A percentile compares a stretch with the other conserved stretches of the same genome.
These are phyloP conservation scores for Chamaea fasciata DNA, from an alignment of 2,113 vertebrate genomes.

Conservation along the genomic window DNA sequence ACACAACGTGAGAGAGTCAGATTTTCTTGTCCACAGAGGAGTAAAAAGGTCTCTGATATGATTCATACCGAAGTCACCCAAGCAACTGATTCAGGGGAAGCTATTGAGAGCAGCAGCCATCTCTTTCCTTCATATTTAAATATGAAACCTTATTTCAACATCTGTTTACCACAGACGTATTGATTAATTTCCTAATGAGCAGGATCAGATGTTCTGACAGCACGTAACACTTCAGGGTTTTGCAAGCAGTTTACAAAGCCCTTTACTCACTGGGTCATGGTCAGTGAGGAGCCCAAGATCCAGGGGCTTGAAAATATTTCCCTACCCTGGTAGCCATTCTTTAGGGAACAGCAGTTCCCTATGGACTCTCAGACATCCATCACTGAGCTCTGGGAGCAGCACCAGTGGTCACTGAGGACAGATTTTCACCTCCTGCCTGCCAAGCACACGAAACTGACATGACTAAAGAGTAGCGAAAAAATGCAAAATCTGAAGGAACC, in stretches of 20 bases:
- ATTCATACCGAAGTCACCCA: not conserved
- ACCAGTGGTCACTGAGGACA: not conserved
- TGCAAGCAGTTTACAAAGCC: not conserved
- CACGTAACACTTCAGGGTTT: fast-evolving
- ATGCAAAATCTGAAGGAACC: slow-evolving; percentile 18
- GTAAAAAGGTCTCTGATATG: not conserved
- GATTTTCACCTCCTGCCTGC: not conserved
- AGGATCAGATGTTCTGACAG: not conserved
- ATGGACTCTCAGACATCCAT: not conserved
- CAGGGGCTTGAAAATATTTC: not conserved
- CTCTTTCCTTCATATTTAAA: not conserved
- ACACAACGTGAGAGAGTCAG: not conserved
- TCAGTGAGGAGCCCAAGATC: not conserved
- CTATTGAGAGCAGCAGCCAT: not conserved
- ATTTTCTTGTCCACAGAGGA: not conserved
- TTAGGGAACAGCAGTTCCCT: not conserved
- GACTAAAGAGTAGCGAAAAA: not conserved
- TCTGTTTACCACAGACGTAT: not conserved
- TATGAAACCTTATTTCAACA: not conserved
- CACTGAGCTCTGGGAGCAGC: not conserved
- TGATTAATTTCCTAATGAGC: not conserved
- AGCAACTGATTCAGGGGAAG: not conserved
- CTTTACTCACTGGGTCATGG: not conserved
- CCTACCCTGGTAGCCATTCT: not conserved
- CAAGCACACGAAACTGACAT: not conserved